Conservation (phyloP, 2,113 vertebrate species). For the Leucoraja erinaceus region DNA sequence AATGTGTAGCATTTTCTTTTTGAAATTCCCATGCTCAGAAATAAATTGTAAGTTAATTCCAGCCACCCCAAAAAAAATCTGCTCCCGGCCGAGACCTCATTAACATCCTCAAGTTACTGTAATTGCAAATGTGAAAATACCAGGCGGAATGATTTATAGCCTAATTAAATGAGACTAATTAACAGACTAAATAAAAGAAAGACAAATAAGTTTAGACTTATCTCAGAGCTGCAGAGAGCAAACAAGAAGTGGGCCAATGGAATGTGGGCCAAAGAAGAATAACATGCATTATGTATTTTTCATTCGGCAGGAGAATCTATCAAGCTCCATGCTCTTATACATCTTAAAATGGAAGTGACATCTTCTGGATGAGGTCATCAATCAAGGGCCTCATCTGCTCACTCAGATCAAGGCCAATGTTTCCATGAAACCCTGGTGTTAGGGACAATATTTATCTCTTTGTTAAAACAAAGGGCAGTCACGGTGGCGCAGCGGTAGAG, state of each 20-base stretch:
- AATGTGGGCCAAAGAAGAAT: neutral
- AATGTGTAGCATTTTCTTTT: neutral
- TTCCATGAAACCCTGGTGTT: neutral
- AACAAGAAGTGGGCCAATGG: neutral
- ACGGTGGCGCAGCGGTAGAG: too few species aligned
- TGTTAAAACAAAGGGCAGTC: too few species aligned
- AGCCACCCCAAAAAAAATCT: constrained; percentile 1
- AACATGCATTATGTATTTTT: neutral
- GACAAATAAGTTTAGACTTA: neutral
- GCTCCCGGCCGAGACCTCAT: constrained; percentile 16
- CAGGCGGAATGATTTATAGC: constrained; percentile 16
- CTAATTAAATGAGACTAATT: constrained; percentile 27
- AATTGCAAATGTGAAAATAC: constrained; percentile 30
- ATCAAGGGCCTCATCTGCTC: neutral
- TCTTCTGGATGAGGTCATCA: neutral
- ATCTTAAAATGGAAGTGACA: neutral
- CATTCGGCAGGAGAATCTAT: neutral
- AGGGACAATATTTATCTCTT: too few species aligned
- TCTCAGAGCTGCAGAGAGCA: neutral
- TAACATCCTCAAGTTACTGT: constrained; percentile 12
- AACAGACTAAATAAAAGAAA: constrained; percentile 32
- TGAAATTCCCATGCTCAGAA: neutral
- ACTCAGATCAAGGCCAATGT: neutral
- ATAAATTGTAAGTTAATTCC: constrained; percentile 33
- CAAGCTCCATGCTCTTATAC: too few species aligned